phyloP scores from a whole-genome alignment of 2,888 invertebrate species.

The Onchidella celtica region DNA sequence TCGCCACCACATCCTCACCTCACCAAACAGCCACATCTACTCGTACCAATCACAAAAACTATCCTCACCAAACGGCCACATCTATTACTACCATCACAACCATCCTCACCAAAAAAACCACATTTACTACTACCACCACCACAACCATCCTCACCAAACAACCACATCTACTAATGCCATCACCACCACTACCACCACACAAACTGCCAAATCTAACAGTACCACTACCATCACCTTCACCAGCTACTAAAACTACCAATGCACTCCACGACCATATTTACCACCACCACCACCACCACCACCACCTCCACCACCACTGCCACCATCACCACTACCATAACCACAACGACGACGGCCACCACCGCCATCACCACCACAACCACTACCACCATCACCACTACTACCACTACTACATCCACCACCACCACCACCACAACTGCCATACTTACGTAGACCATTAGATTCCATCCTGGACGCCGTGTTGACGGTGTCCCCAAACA shows the following conservation, averaged over 20 bases:
- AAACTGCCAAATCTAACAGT: not conserved
- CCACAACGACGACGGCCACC: not conserved
- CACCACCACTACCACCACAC: not conserved
- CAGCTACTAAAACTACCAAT: not conserved
- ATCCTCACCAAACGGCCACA: no score
- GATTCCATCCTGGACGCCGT: slow-evolving; percentile 45
- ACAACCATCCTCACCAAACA: slow-evolving; percentile 9
- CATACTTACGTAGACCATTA: slow-evolving; percentile 43
- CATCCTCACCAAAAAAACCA: slow-evolving; percentile 11
- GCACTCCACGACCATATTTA: not conserved
- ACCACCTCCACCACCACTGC: no score
- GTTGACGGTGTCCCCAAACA: slow-evolving; percentile 45
- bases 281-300: not conserved
- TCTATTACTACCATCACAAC: slow-evolving; percentile 6
- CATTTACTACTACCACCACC: not conserved
- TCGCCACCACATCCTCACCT: no score
- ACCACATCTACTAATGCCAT: not conserved
- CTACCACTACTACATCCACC: not conserved
- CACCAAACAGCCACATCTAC: no score
- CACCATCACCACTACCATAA: no score
- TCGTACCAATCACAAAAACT: no score
- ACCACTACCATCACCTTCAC: no score
- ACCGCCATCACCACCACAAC: not conserved
- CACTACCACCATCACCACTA: no score
- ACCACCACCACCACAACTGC: not conserved